phyloP scores from a whole-genome alignment of 2,888 invertebrate genomes.

The Gandaritis pyraliata region DNA sequence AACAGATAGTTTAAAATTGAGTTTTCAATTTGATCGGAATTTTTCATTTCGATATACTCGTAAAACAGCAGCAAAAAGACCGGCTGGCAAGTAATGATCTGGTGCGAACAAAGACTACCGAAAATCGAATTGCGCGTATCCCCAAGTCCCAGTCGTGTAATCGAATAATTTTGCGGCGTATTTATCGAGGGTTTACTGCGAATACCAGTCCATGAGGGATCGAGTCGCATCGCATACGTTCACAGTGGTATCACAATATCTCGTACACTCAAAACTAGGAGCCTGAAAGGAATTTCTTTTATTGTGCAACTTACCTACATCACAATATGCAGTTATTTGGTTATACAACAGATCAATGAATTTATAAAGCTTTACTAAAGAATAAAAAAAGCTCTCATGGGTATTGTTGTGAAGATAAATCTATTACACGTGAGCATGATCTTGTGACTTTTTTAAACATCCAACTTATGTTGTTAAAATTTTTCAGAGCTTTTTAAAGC shows the following conservation, averaged over 20 bases:
- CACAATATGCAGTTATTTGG: not conserved
- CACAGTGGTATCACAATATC: slow-evolving; percentile 20
- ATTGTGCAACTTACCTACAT: not conserved
- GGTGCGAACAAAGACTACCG: slow-evolving; percentile 27
- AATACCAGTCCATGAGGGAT: slow-evolving; percentile 45
- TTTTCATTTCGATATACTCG: slow-evolving; percentile 10
- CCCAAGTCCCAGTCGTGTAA: slow-evolving; percentile 34
- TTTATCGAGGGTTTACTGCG: slow-evolving; percentile 46
- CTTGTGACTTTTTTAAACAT: too few relatives aligned
- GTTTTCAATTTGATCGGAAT: slow-evolving; percentile 11
- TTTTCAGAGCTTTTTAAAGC: too few relatives aligned
- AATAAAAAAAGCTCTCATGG: too few relatives aligned
- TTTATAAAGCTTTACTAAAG: too few relatives aligned
- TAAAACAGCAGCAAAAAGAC: slow-evolving; percentile 17
- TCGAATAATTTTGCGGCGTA: slow-evolving; percentile 46
- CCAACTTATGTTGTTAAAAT: too few relatives aligned
- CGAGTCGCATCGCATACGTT: slow-evolving; percentile 35
- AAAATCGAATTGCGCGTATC: slow-evolving; percentile 33
- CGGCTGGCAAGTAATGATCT: slow-evolving; percentile 23
- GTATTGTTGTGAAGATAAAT: too few relatives aligned
- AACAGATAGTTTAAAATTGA: not conserved
- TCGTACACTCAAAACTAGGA: not conserved
- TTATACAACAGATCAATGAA: too few relatives aligned
- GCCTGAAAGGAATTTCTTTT: not conserved
- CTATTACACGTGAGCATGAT: too few relatives aligned